A percentile compares a stretch with the other conserved stretches of the same genome.
Evolutionary conservation across 2,797 vertebrate genomes (phyloP).

Genomic region (Triplophysa bombifrons): DNA sequence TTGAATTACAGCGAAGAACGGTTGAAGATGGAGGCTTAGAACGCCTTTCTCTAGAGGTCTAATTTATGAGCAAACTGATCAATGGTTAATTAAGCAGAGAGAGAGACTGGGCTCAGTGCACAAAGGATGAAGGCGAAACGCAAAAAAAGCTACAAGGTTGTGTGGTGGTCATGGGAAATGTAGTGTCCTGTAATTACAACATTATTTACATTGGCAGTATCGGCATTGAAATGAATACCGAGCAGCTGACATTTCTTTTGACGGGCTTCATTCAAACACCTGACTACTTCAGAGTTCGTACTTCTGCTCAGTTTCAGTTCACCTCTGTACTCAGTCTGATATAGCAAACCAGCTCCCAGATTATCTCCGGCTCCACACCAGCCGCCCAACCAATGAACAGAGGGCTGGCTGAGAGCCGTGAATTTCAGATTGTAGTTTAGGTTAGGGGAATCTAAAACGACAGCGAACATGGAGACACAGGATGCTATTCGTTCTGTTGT

Average conservation of each 20-base stretch:
- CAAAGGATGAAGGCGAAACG: slow-evolving; percentile 31
- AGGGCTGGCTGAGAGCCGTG: too few relatives aligned
- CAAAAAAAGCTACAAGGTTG: slow-evolving; percentile 33
- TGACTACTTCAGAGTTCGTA: too few relatives aligned
- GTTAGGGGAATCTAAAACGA: too few relatives aligned
- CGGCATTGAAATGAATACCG: slow-evolving; percentile 20
- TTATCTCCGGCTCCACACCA: too few relatives aligned
- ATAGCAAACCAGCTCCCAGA: too few relatives aligned
- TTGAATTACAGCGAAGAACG: slow-evolving; percentile 45
- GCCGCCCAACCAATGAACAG: too few relatives aligned
- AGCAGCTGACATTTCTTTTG: slow-evolving; percentile 24
- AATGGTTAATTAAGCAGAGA: slow-evolving; percentile 78
- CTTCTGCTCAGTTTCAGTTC: too few relatives aligned
- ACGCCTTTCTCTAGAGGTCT: slow-evolving; percentile 65
- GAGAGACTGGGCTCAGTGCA: slow-evolving; percentile 42
- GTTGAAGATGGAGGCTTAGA: slow-evolving; percentile 52
- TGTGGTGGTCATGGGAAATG: slow-evolving; percentile 46
- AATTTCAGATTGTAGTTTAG: too few relatives aligned
- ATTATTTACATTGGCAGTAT: slow-evolving; percentile 24
- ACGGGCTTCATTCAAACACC: slow-evolving; percentile 9
- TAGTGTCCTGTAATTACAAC: slow-evolving; percentile 33
- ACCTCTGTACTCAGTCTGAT: too few relatives aligned
- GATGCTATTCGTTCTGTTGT: too few relatives aligned
- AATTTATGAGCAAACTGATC: slow-evolving; percentile 74
- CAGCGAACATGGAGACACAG: too few relatives aligned